A percentile compares a stretch with the other conserved stretches of the same genome.
Conservation (phyloP, 2,797 vertebrate species). For the Peromyscus nudipes region DNA sequence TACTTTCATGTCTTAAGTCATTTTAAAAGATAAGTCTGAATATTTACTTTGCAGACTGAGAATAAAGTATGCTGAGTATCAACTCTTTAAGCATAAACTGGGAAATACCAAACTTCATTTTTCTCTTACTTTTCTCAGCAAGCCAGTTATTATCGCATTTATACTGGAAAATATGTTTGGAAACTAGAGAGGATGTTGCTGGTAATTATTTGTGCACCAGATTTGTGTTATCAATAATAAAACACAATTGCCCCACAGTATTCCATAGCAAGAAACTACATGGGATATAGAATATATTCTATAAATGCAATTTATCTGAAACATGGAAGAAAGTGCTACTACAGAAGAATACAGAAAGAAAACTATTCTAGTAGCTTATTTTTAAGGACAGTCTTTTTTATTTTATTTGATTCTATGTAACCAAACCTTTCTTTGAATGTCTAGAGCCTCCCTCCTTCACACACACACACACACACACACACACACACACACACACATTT, state of each 20-base stretch:
- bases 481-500: conserved; percentile 33
- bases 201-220: conserved; percentile 50
- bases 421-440: neutral
- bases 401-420: neutral
- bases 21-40: conserved; percentile 55
- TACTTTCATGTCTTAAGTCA: conserved; percentile 5
- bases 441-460: neutral
- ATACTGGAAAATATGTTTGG: conserved; percentile 9
- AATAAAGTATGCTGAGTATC: conserved; percentile 32
- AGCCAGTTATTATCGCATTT: conserved; percentile 48
- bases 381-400: neutral
- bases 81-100: conserved; percentile 25
- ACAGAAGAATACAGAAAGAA: neutral
- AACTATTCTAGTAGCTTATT: neutral
- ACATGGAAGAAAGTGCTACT: neutral
- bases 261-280: neutral
- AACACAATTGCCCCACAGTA: neutral
- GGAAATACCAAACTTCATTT: conserved; percentile 33
- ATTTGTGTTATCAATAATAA: conserved; percentile 25
- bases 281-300: neutral
- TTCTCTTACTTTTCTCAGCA: conserved; percentile 30
- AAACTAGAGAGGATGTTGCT: neutral
- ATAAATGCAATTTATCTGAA: conserved; percentile 19
- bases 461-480: neutral
- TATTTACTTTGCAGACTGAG: conserved; percentile 27